Base-by-base conservation (phyloP, 2,113 vertebrate species). In the Corythornis cristatus region DNA sequence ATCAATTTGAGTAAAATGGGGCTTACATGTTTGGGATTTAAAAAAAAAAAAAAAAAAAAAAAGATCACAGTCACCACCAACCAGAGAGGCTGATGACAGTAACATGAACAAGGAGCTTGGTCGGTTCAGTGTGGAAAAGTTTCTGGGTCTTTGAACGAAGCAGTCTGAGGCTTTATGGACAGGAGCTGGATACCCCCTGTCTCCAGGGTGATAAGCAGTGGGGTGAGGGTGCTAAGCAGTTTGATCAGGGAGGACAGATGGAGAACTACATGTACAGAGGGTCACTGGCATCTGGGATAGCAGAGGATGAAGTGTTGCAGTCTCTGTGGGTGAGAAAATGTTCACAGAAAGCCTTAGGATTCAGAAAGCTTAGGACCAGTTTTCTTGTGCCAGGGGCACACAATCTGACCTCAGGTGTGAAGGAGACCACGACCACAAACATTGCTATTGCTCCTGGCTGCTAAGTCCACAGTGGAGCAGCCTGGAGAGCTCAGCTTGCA, bases 51-150 rank as follows among this genome's bases (percentile, higher is more conserved):
- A n/a, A 12, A 54, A 64, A 7, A 14, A 8, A 58, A n/a, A 28
- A 70, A 71, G 1, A 13, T 10, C 4, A 23, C 11, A 7, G 8
- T 57, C 48, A 26, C 3, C 31, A 8, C 28, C 0, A 0, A 0
- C 1, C 26, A 25, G 46, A 13, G 28, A 45, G 19, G 21, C 5
- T 87, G 78, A 8, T 16, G 61, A 42, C 10, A 43, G 6, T 17
- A 48, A 19, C n/a, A 26, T 28, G 33, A 51, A 33, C 48, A 68
- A 50, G 20, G 43, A 0, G 1, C 19, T 68, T n/a, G 15, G 4
- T 46, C 0, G 0, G 5, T 43, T 9, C 15, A 29, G 15, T 12
- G 25, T 48, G 45, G 58, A 45, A 64, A 73, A 61, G 3, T 25
- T 11, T 40, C 15, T 31, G 8, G 33, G 65, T 15, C 33, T 93